Base-by-base conservation (phyloP, 1,140 invertebrate genomes). In the Neodiprion pinetum region DNA sequence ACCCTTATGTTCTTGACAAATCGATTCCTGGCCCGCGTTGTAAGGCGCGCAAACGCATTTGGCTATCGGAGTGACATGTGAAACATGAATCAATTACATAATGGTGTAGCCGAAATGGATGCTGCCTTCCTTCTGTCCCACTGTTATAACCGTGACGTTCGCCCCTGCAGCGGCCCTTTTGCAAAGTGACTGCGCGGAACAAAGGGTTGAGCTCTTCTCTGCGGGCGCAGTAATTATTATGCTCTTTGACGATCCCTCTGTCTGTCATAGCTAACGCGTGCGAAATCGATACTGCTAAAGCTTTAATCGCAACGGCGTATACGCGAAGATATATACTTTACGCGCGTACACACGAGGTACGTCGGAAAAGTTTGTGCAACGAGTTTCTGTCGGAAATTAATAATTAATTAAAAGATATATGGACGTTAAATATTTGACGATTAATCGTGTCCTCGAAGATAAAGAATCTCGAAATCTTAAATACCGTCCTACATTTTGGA, bases 181-280 rank as follows among this genome's bases (percentile, higher is more conserved):
- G 69, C 72, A 50, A 69, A 87, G 85, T 87, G 85, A 87, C 86
- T 87, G 86, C 84, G 53, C 53, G 82, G 86, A 86, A 87, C 86
- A 87, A 87, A 87, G 85, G 85, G 85, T 87, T 86, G 84, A 87
- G 84, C 81, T 87, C 84, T 86, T 85, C 85, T 86, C 86, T 85
- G 81, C 81, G 85, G 83, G 86, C 81, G 80, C 82, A 85, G 86
- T 87, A 87, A 87, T 87, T 87, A 87, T 87, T 87, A 87, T 87
- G 86, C 86, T 87, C 84, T 85, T 85, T 85, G 84, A 85, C 84
- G 82, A 85, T 84, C 84, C 82, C 83, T 83, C 80, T 77, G 83
- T 83, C 84, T 85, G 83, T 86, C 83, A 85, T 82, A 79, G 82
- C 69, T 83, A 81, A 81, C 80, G 81, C 83, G 74, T 73, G 71